Evolutionary conservation across 2,113 vertebrate genomes (phyloP).

Genomic region (Nymphicus hollandicus): DNA sequence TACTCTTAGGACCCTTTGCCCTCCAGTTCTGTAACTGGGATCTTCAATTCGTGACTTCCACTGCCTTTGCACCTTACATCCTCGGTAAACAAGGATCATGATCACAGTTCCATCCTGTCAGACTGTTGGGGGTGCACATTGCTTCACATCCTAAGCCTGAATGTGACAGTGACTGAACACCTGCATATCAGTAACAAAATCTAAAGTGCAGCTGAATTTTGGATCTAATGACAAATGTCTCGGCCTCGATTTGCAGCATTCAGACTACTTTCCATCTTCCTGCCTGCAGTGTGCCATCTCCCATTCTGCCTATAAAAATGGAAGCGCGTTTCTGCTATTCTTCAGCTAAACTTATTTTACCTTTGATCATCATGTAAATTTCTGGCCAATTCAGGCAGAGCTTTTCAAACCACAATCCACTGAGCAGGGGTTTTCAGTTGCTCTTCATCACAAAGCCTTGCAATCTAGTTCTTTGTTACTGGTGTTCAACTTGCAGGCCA

Average conservation of each 20-base stretch:
- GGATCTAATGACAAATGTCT: background rate
- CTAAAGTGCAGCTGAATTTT: background rate
- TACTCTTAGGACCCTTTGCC: background rate
- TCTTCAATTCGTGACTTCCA: background rate
- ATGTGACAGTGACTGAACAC: background rate
- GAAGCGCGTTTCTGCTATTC: background rate
- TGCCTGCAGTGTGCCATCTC: background rate
- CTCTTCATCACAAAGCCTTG: constrained; percentile 13
- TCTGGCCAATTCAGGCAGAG: constrained; percentile 35
- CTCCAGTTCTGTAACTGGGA: background rate
- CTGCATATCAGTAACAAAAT: background rate
- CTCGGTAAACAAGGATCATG: background rate
- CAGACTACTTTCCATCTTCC: background rate
- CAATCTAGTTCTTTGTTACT: constrained; percentile 61
- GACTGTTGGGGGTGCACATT: fast-evolving
- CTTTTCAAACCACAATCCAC: constrained; percentile 27
- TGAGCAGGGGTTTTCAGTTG: background rate
- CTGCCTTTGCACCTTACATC: background rate
- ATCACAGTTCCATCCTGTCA: background rate
- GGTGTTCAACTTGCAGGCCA: background rate
- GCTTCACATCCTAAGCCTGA: background rate
- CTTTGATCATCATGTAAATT: constrained; percentile 60
- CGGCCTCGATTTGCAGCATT: background rate
- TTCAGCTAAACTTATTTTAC: constrained; percentile 26
- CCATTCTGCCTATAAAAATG: background rate